Base-by-base conservation (phyloP, 2,888 invertebrate species). In the Linnaemya vulpina region DNA sequence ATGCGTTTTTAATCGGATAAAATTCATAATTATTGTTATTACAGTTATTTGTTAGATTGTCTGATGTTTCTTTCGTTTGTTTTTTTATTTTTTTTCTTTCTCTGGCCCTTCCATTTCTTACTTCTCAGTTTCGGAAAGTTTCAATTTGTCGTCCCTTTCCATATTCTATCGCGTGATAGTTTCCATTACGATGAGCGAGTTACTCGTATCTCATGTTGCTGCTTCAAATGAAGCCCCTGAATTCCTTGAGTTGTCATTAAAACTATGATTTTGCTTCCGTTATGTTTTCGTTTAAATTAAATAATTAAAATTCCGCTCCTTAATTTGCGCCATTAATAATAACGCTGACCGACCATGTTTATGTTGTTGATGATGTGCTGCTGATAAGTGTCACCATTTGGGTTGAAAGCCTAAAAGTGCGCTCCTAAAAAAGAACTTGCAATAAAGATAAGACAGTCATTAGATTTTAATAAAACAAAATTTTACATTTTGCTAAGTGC, bases 11-110 rank as follows among this genome's bases (percentile, higher is more conserved):
- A 92, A 91, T 91, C 91, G 92, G 92, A 92, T 91, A 91, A 91
- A 91, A 92, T 90, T 92, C 92, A 91, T 91, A 92, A 91, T 91
- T 92, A 92, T 91, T 89, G 92, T 91, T 92, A 91, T 92, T 91
- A 92, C 90, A 89, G 90, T 90, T 90, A 90, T 91, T 91, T 90
- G 87, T 87, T 83, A 60, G 78, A 60, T 74, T 46, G 15, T 51
- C 15, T 71, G n/a, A n/a, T n/a, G n/a, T 43, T 67, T 51, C 9
- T 51, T 20, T n/a, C n/a, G n/a, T n/a, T n/a, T n/a, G n/a, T n/a
- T n/a, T n/a, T n/a, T n/a, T n/a, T n/a, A n/a, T n/a, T n/a, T n/a
- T n/a, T n/a, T n/a, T n/a, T n/a, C n/a, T n/a, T n/a, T n/a, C n/a
- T n/a, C n/a, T n/a, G n/a, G n/a, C n/a, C 4, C 46, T 2, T 30